Base-by-base conservation (phyloP, 2,888 invertebrate species). In the Netelia inedita region DNA sequence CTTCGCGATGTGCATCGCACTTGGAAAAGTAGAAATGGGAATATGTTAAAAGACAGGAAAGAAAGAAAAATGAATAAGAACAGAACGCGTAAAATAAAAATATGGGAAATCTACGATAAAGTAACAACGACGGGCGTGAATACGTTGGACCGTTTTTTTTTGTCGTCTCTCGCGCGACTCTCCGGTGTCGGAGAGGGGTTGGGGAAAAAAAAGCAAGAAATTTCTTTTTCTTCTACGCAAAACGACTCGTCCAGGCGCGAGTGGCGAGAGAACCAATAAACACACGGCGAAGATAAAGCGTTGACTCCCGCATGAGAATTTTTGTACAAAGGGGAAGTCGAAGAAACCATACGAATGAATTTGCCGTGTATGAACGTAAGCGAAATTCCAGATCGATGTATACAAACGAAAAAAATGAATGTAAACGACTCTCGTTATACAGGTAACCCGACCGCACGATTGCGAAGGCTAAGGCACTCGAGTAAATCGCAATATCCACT, bases 241-340 rank as follows among this genome's bases (percentile, higher is more conserved):
- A 72, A 83, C 73, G 72, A 78, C 55, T 78, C 78, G 81, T 81
- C 84, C 57, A 73, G 28, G 72, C 72, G 6, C 65, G 43, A 57
- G 50, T 50, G 78, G 76, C 55, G 72, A 76, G 72, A 46, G 74
- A 82, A 78, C 71, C 50, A 80, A 82, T 79, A 65, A 75, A 75
- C 53, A 75, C 53, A 53, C 75, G 71, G 46, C 19, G 73, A 61
- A 43, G 73, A 72, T 63, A 75, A 69, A n/a, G 76, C 71, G 76
- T 63, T 50, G 43, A 73, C 41, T 35, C 59, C 28, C 82, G 68
- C 81, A 63, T 57, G 65, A 82, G 59, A 78, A 35, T 82, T 85
- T 87, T 85, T 85, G 82, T 87, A 87, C 84, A 74, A 68, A 79
- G 71, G 65, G 55, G 50, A 41, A 6, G 28, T 14, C 50, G 21